Conservation (phyloP, 53 echinoderm and acorn worm genomes). For the Mesocentrotus franciscanus region DNA sequence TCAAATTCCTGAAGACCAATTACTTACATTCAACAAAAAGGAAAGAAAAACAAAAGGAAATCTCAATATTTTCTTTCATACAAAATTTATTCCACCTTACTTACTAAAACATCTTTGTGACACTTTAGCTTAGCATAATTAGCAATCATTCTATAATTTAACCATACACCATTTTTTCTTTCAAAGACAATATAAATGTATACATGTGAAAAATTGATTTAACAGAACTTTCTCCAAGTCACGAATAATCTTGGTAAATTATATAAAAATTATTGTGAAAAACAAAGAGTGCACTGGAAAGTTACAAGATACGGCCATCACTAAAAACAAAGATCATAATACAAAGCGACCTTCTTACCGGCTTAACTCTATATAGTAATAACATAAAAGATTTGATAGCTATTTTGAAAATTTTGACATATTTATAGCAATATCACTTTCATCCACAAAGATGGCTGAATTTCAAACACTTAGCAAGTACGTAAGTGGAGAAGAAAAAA, state of each 20-base stretch:
- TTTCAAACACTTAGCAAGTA: not conserved
- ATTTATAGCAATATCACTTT: not conserved
- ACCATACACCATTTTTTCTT: constrained; percentile 2
- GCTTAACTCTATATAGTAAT: not conserved
- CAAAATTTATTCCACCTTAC: constrained; percentile 62
- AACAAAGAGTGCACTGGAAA: constrained; percentile 16
- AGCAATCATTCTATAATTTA: constrained; percentile 53
- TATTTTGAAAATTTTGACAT: not conserved
- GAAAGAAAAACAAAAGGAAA: not conserved
- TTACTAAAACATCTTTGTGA: constrained; percentile 50
- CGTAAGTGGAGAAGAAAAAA: not conserved
- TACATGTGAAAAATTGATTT: not conserved
- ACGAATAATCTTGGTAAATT: not conserved
- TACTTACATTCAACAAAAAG: not conserved
- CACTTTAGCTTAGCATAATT: constrained; percentile 33
- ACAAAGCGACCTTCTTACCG: not conserved
- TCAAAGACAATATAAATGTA: constrained; percentile 19
- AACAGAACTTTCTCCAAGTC: not conserved
- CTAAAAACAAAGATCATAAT: not conserved
- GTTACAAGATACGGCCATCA: not conserved
- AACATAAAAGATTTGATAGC: not conserved
- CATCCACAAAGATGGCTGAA: not conserved
- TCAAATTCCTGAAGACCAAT: not conserved
- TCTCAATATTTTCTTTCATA: constrained; percentile 33
- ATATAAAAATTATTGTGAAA: constrained; percentile 19